A percentile compares a stretch with the other conserved stretches of the same genome.
Conservation (phyloP, 2,888 invertebrate species). For the Drosophila ezoana region DNA sequence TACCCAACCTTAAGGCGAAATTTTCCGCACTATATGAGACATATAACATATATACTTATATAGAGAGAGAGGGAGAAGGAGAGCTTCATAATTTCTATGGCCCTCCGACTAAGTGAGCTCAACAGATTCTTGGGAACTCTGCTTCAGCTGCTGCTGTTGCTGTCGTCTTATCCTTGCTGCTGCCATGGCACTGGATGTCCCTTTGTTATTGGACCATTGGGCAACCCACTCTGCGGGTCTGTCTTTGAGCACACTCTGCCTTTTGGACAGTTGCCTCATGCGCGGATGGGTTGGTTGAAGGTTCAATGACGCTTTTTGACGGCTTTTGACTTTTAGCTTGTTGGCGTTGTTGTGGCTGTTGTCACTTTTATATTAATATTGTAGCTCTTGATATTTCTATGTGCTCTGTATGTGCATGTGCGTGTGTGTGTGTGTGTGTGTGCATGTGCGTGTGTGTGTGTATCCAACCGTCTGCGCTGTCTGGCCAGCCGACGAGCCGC, state of each 20-base stretch:
- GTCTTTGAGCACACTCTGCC: not conserved
- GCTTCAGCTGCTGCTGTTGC: constrained; percentile 4
- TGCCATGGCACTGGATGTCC: constrained; percentile 24
- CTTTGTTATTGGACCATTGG: constrained; percentile 20
- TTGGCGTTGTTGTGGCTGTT: constrained; percentile 38
- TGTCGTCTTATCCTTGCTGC: constrained; percentile 5
- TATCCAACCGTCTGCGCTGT: constrained; percentile 29
- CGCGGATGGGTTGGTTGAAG: constrained; percentile 38
- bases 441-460: constrained; percentile 5
- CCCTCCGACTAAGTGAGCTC: not conserved
- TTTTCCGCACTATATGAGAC: too few relatives aligned
- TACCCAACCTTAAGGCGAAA: too few relatives aligned
- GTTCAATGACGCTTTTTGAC: constrained; percentile 71
- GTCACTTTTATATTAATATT: constrained; percentile 63
- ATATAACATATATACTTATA: too few relatives aligned
- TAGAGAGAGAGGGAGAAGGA: too few relatives aligned
- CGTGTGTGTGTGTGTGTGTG: constrained; percentile 2
- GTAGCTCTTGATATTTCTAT: constrained; percentile 41
- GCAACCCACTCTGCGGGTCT: constrained; percentile 22
- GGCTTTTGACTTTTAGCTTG: constrained; percentile 68
- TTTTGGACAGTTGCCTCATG: not conserved
- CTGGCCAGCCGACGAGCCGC: constrained; percentile 51
- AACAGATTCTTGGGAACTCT: not conserved
- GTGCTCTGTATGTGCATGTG: constrained; percentile 29
- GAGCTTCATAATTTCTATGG: constrained; percentile 4